Percentiles rank a stretch among this genome's conserved stretches.
Conservation (phyloP, 2,113 vertebrate genomes). For the Haemorhous mexicanus region DNA sequence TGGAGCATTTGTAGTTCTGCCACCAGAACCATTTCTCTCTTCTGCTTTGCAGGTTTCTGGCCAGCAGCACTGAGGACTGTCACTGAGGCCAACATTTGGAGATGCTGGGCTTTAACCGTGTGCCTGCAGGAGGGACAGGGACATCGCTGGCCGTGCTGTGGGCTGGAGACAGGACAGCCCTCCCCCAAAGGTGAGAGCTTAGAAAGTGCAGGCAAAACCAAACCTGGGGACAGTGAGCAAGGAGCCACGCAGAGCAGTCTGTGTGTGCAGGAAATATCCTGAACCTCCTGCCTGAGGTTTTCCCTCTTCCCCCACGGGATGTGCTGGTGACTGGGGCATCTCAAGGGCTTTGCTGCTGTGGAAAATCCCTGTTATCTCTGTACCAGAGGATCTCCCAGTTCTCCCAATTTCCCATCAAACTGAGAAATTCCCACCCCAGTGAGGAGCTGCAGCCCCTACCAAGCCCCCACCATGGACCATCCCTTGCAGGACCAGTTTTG, state of each 20-base stretch:
- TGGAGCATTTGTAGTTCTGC: conserved; percentile 48
- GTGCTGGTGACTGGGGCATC: background rate
- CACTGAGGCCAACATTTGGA: background rate
- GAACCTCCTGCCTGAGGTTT: background rate
- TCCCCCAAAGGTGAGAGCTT: background rate
- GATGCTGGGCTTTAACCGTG: background rate
- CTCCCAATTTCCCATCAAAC: accelerated
- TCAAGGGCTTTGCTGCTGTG: background rate
- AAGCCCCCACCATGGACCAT: too few species aligned
- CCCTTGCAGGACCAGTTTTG: background rate
- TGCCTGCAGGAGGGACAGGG: background rate
- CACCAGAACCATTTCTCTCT: conserved; percentile 50
- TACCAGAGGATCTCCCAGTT: background rate
- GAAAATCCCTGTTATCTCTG: too few species aligned
- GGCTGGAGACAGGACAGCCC: background rate
- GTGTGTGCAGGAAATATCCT: background rate
- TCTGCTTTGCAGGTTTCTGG: conserved; percentile 63
- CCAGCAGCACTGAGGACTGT: background rate
- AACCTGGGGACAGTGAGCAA: accelerated
- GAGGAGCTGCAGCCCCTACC: background rate
- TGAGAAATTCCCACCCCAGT: background rate
- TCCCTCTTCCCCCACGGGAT: background rate
- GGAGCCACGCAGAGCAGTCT: accelerated
- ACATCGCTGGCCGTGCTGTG: accelerated
- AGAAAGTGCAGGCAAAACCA: background rate